Conservation (phyloP, 2,888 invertebrate genomes). For the Cosmia pyralina region DNA sequence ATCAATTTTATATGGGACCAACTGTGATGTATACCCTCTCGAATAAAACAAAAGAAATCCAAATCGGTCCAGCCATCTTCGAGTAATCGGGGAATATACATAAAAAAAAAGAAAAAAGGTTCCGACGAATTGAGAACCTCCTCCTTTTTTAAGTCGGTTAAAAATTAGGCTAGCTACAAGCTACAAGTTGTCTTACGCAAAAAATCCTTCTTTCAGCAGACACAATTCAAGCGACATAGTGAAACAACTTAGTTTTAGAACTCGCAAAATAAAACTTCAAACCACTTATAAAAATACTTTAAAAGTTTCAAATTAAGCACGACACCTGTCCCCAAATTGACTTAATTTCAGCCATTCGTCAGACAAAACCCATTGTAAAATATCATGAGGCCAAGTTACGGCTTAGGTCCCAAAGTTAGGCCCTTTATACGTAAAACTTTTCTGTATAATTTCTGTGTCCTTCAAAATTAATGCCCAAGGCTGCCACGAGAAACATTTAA, state of each 20-base stretch:
- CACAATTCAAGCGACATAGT: too few species aligned
- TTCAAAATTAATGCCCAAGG: slow-evolving; percentile 35
- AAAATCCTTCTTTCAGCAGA: too few species aligned
- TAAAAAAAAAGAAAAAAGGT: too few species aligned
- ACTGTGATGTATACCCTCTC: too few species aligned
- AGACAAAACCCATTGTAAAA: slow-evolving; percentile 37
- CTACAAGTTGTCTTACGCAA: too few species aligned
- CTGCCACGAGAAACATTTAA: slow-evolving; percentile 37
- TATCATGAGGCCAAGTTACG: slow-evolving; percentile 28
- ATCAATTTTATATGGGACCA: too few species aligned
- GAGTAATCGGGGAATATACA: too few species aligned
- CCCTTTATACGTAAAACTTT: slow-evolving; percentile 44
- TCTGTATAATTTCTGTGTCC: slow-evolving; percentile 42
- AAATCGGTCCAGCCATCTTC: too few species aligned
- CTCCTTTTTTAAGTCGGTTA: too few species aligned
- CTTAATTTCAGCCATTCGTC: slow-evolving; percentile 38
- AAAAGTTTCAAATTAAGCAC: slow-evolving; percentile 22
- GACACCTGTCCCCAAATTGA: slow-evolving; percentile 49
- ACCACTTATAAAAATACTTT: background rate
- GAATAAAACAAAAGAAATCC: too few species aligned
- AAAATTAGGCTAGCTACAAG: too few species aligned
- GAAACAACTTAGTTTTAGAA: slow-evolving; percentile 14
- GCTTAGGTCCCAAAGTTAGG: slow-evolving; percentile 41
- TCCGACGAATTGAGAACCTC: too few species aligned
- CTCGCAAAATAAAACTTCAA: slow-evolving; percentile 19